Evolutionary conservation across 2,888 invertebrate genomes (phyloP).

Genomic region (Lasius platythorax): DNA sequence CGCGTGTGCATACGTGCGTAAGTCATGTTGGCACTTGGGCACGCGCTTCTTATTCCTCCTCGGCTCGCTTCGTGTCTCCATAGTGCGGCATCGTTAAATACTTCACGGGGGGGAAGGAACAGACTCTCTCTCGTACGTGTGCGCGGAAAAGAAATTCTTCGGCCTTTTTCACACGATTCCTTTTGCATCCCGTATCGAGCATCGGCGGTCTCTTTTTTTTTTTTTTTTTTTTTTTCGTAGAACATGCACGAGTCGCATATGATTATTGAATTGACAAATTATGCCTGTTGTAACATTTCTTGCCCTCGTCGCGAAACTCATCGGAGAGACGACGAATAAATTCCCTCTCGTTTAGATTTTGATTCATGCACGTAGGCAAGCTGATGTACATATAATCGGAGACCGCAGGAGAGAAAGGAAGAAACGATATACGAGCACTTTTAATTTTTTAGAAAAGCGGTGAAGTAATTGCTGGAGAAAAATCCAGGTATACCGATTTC

Average conservation of each 20-base stretch:
- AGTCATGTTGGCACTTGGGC: slow-evolving; percentile 83
- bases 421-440: slow-evolving; percentile 63
- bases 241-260: neutral
- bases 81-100: slow-evolving; percentile 75
- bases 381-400: neutral
- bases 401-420: neutral
- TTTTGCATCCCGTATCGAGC: neutral
- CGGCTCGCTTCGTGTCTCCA: slow-evolving; percentile 48
- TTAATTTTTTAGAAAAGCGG: slow-evolving; percentile 77
- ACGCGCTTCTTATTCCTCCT: slow-evolving; percentile 81
- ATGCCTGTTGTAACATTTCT: neutral
- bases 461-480: slow-evolving; percentile 83
- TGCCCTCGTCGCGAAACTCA: neutral
- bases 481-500: slow-evolving; percentile 42
- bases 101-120: slow-evolving; percentile 62
- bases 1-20: slow-evolving; percentile 76
- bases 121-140: slow-evolving; percentile 12
- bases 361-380: neutral
- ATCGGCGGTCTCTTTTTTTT: neutral
- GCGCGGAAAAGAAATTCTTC: slow-evolving; percentile 28
- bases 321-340: neutral
- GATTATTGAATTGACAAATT: slow-evolving; percentile 7
- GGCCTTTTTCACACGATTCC: neutral
- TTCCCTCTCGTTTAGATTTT: slow-evolving; percentile 24
- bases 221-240: too few species aligned